Evolutionary conservation across 1,140 invertebrate genomes (phyloP).

Genomic region (Heliconius himera): DNA sequence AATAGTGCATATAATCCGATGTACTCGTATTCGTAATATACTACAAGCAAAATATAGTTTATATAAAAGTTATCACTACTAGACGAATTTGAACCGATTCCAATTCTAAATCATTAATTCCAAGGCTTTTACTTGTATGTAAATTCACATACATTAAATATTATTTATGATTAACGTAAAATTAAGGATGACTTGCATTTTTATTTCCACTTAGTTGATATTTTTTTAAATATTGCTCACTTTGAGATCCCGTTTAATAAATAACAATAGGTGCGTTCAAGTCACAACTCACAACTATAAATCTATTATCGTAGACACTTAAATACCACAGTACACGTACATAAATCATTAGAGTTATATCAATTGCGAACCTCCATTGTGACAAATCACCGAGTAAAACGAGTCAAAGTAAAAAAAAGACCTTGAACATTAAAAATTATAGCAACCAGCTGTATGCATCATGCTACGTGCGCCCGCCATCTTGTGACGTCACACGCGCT

Average conservation of each 20-base stretch:
- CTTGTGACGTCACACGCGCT: slow-evolving; percentile 57
- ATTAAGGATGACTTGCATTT: not conserved
- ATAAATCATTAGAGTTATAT: slow-evolving; percentile 22
- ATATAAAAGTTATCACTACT: not conserved
- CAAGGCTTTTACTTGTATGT: not conserved
- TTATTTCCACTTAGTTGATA: not conserved
- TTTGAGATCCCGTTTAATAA: not conserved
- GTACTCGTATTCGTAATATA: too few relatives aligned
- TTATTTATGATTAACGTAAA: not conserved
- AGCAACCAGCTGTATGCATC: slow-evolving; percentile 51
- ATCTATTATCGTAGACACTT: not conserved
- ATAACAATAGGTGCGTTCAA: not conserved
- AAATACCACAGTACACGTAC: not conserved
- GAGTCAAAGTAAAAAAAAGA: slow-evolving; percentile 57
- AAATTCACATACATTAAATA: not conserved
- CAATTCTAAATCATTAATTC: not conserved
- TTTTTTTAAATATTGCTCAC: not conserved
- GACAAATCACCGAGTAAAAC: slow-evolving; percentile 52
- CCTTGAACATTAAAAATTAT: slow-evolving; percentile 73
- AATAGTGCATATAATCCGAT: too few relatives aligned
- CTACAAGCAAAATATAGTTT: too few relatives aligned
- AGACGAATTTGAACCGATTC: not conserved
- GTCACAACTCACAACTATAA: not conserved
- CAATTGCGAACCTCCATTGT: slow-evolving; percentile 34
- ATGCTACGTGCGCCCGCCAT: slow-evolving; percentile 49